phyloP scores from a whole-genome alignment of 2,113 vertebrate genomes.

The Strigops habroptila region DNA sequence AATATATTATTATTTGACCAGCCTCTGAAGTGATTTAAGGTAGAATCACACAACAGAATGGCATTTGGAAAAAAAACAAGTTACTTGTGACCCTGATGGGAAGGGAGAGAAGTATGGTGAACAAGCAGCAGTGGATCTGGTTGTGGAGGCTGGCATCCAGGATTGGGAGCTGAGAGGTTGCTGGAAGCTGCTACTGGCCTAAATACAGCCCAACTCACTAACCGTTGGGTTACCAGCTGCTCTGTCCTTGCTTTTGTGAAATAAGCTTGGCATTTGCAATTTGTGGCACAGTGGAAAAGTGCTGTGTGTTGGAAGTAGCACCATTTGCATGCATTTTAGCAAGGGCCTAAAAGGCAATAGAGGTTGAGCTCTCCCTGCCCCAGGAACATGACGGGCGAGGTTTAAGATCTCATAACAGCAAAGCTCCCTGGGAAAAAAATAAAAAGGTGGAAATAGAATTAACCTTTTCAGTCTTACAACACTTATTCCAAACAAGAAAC shows the following conservation, averaged over 20 bases:
- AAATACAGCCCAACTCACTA: background rate
- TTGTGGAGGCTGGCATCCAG: background rate
- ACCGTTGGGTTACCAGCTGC: background rate
- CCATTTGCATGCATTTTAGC: background rate
- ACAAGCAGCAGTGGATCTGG: background rate
- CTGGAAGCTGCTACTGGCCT: background rate
- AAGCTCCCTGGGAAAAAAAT: background rate
- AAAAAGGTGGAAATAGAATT: background rate
- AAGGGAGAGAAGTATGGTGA: background rate
- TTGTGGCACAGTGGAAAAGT: background rate
- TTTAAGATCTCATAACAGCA: background rate
- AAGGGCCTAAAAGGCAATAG: background rate
- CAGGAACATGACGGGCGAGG: background rate
- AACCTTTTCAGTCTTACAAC: background rate
- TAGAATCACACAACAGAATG: background rate
- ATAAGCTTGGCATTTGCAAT: background rate
- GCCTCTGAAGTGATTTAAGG: background rate
- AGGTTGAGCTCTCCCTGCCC: background rate
- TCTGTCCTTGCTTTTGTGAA: background rate
- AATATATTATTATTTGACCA: slow-evolving; percentile 3
- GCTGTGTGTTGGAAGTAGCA: background rate
- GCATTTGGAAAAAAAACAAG: background rate
- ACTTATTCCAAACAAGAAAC: background rate
- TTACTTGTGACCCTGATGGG: background rate
- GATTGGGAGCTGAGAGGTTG: background rate